Base-by-base conservation (phyloP, 2,797 vertebrate species). In the Agapornis canus region DNA sequence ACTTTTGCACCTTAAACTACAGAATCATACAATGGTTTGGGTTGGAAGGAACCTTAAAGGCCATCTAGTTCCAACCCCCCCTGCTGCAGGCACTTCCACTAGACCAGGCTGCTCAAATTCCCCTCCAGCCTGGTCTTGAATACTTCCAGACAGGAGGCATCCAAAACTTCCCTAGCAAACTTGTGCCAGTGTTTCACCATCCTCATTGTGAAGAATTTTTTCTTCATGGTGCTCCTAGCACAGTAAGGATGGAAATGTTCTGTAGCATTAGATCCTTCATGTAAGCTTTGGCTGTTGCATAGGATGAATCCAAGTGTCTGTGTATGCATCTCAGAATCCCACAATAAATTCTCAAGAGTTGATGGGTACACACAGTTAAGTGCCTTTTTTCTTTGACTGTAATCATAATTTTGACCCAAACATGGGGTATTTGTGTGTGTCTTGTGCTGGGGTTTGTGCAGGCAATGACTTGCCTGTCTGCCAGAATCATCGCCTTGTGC, bases 281-380 rank as follows among this genome's bases (percentile, higher is more conserved):
- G 0, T 79, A 48, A 66, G 18, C 39, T 35, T 82, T 69, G 27
- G 4, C 17, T 73, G 14, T 29, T 49, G 39, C 39, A 6, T 49
- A 52, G 11, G 15, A 25, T 3, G 10, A 43, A 42, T 79, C 37
- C 10, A 1, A 4, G 26, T 76, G n/a, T 60, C 40, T 77, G 6
- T 54, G 10, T 60, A 3, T 22, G 10, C n/a, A 25, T 54, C 16
- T 85, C 16, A 59, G 51, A 78, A 65, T 43, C 27, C 8, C n/a
- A 21, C 22, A 26, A 4, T 43, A 31, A 27, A 29, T 82, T 90
- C 9, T 76, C 3, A 7, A 7, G 69, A 66, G 42, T 26, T 0
- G 0, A 6, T 23, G 31, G 32, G 32, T 8, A 17, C 17, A 15
- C 0, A 1, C 14, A 61, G n/a, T 42, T 71, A 60, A 75, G 9